Evolutionary conservation across 2,888 invertebrate genomes (phyloP), one percentile per base, ranked within the genome.

Genomic region (Copidosoma aretas): DNA sequence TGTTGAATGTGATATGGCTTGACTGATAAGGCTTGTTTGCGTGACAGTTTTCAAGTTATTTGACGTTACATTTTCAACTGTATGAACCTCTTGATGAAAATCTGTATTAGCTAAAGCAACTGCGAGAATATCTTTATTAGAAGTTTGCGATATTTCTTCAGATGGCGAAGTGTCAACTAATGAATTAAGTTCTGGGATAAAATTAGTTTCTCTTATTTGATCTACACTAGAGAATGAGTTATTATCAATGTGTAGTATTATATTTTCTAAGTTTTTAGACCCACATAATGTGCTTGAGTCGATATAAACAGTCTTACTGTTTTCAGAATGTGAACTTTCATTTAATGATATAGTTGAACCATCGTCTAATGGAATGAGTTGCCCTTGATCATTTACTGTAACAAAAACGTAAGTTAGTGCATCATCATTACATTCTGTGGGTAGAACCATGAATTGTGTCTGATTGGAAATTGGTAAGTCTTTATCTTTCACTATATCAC

Each of bases 71-170:
- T 78, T 76, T 57, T 85, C 84, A 14, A 81, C 75, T 14, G 84
- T 69, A 49, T 76, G 77, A 57, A 81, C 77, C 70, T 88, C 86
- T 71, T 86, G 86, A 73, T 89, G 91, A 77, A 91, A 91, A 79
- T 92, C 91, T 22, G 91, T 91, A 76, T 91, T 90, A 0, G 92
- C 92, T 56, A 93, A 84, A 19, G 92, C 92, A 15, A 90, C 91
- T 19, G 92, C 91, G 56, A 93, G 84, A 74, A 93, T 90, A 79
- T 93, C 92, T 74, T 91, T 88, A 75, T 89, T 89, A 3, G 32
- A 32, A 32, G 32, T 32, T 5, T 32, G 32, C 3, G 32, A 32
- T 5, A 32, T 8, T 32, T 32, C 32, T 32, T 32, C 8, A 32
- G 77, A 57, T 60, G 61, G 53, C 4, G 77, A 74, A 61, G 72